Conservation (phyloP, 2,888 invertebrate genomes). For the Polydrusus tereticollis region DNA sequence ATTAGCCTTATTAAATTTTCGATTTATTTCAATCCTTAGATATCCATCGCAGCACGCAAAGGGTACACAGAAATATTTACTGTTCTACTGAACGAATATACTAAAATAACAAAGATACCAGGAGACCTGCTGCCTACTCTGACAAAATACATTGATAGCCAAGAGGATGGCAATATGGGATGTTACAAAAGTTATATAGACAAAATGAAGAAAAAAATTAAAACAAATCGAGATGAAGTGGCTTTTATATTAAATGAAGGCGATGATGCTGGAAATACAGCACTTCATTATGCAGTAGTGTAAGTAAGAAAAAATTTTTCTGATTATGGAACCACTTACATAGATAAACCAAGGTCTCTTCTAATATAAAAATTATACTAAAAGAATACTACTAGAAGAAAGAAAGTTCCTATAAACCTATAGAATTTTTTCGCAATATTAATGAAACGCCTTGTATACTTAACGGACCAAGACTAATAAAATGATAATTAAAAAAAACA, state of each 20-base stretch:
- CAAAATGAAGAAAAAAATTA: conserved; percentile 60
- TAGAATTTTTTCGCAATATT: too few relatives aligned
- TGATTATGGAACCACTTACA: too few relatives aligned
- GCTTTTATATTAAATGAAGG: conserved; percentile 59
- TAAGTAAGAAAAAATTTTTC: conserved; percentile 9
- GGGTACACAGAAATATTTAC: conserved; percentile 72
- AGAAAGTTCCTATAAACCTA: too few relatives aligned
- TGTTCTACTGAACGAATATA: conserved; percentile 63
- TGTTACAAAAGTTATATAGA: conserved; percentile 76
- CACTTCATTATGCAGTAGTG: conserved; percentile 80
- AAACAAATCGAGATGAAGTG: conserved; percentile 63
- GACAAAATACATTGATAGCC: conserved; percentile 65
- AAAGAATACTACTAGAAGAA: too few relatives aligned
- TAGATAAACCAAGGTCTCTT: too few relatives aligned
- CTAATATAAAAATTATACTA: too few relatives aligned
- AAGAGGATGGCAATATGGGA: conserved; percentile 70
- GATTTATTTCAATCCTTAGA: conserved; percentile 41
- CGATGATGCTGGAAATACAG: conserved; percentile 57
- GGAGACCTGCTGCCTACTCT: conserved; percentile 16
- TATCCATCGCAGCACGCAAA: conserved; percentile 74
- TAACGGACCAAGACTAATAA: too few relatives aligned
- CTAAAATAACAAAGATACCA: conserved; percentile 12
- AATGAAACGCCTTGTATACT: too few relatives aligned
- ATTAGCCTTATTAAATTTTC: too few relatives aligned
- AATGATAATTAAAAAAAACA: not conserved